A percentile compares a stretch with the other conserved stretches of the same genome.
Evolutionary conservation across 2,888 invertebrate species (phyloP).

Genomic region (Hipparchia sbordonii): DNA sequence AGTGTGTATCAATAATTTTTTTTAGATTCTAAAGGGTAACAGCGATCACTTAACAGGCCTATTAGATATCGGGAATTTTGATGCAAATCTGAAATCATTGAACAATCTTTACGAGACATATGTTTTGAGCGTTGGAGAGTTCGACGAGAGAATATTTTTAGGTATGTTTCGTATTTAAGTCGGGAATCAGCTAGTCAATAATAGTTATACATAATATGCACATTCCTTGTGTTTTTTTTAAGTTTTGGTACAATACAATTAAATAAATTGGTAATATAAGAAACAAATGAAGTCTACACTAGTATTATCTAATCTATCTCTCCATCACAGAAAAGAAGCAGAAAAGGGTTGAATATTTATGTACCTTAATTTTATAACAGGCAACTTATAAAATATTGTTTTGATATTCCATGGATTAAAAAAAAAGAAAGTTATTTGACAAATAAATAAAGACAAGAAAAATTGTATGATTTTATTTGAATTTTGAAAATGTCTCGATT

Average conservation of each 20-base stretch:
- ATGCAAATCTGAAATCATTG: conserved; percentile 92
- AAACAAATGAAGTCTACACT: too few species aligned
- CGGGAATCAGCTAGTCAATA: too few species aligned
- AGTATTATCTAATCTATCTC: too few species aligned
- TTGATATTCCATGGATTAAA: background rate
- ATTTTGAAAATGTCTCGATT: conserved; percentile 39
- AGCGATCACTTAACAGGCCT: conserved; percentile 87
- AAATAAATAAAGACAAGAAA: background rate
- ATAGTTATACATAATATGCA: too few species aligned
- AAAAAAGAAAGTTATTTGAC: background rate
- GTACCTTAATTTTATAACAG: background rate
- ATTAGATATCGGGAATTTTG: conserved; percentile 90
- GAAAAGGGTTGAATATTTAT: conserved; percentile 2
- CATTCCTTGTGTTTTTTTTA: too few species aligned
- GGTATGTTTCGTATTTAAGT: conserved; percentile 58
- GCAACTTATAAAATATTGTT: background rate
- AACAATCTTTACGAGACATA: conserved; percentile 95
- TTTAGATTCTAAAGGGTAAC: conserved; percentile 88
- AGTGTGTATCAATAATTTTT: conserved; percentile 14
- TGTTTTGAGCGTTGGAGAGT: conserved; percentile 95
- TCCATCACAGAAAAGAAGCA: too few species aligned
- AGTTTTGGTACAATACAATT: too few species aligned
- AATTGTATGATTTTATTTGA: background rate
- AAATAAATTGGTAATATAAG: too few species aligned
- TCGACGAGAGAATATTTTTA: conserved; percentile 98